A percentile compares a stretch with the other conserved stretches of the same genome.
phyloP scores from a whole-genome alignment of 2,113 vertebrate genomes.

The Pygoscelis adeliae region DNA sequence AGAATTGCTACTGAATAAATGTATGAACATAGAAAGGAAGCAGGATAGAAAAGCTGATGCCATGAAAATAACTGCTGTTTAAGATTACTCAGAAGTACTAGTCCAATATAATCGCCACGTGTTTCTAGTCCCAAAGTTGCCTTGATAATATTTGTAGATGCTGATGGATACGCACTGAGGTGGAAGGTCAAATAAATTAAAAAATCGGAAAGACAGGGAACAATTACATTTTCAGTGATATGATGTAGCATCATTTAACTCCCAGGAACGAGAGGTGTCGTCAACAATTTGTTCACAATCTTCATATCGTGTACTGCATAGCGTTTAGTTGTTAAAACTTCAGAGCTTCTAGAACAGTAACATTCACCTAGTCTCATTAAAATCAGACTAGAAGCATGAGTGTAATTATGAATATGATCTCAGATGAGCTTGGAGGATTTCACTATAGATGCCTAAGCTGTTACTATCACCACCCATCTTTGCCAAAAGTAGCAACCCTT shows the following conservation, averaged over 20 bases:
- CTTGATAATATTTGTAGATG: not conserved
- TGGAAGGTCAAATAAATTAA: not conserved
- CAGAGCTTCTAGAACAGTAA: not conserved
- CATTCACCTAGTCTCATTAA: not conserved
- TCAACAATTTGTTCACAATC: not conserved
- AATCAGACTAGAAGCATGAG: not conserved
- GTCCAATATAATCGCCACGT: not conserved
- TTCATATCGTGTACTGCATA: not conserved
- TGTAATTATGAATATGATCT: not conserved
- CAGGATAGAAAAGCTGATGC: not conserved
- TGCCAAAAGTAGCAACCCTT: conserved; percentile 39
- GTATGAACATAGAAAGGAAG: not conserved
- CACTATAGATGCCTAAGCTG: conserved; percentile 19
- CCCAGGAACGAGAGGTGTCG: not conserved
- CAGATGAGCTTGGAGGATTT: not conserved
- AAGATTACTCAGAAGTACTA: not conserved
- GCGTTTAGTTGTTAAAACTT: not conserved
- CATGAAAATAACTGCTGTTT: not conserved
- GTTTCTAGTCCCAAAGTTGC: not conserved
- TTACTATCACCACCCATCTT: conserved; percentile 35
- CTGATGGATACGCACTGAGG: not conserved
- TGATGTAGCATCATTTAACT: not conserved
- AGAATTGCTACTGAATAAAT: not conserved
- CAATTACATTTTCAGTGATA: not conserved
- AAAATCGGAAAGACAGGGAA: not conserved